Percentiles rank a stretch among this genome's conserved stretches.
phyloP scores from a whole-genome alignment of 2,797 vertebrate species.

The Euthynnus affinis region DNA sequence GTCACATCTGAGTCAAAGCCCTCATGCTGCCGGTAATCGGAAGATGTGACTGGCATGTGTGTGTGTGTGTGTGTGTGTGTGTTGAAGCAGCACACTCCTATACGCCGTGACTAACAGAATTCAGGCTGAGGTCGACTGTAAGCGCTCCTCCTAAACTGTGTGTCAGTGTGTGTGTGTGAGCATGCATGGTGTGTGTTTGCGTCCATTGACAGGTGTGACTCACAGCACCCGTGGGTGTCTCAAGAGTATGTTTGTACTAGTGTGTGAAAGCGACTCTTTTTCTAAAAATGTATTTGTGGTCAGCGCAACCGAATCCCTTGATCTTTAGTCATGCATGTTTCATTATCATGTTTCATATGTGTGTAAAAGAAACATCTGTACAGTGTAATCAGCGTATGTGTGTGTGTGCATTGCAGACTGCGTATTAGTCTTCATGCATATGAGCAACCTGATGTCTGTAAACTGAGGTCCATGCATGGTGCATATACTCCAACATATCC shows the following conservation, averaged over 20 bases:
- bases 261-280: neutral
- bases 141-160: neutral
- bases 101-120: constrained; percentile 22
- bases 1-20: constrained; percentile 24
- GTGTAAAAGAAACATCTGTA: neutral
- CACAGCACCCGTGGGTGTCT: constrained; percentile 6
- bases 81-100: constrained; percentile 1
- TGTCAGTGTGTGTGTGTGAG: constrained; percentile 6
- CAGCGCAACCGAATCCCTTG: neutral
- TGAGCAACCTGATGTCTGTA: neutral
- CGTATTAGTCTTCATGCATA: constrained; percentile 16
- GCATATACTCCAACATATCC: constrained; percentile 20
- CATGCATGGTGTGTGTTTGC: neutral
- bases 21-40: neutral
- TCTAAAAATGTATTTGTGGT: neutral
- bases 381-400: neutral
- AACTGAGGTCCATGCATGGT: constrained; percentile 1
- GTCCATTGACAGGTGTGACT: constrained; percentile 31
- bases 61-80: constrained; percentile 16
- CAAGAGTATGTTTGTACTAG: neutral
- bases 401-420: constrained; percentile 2
- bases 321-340: constrained; percentile 4
- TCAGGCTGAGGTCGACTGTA: constrained; percentile 12
- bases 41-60: neutral
- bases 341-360: neutral